A percentile compares a stretch with the other conserved stretches of the same genome.
Evolutionary conservation across 1,140 invertebrate genomes (phyloP).

Genomic region (Zophobas morio): DNA sequence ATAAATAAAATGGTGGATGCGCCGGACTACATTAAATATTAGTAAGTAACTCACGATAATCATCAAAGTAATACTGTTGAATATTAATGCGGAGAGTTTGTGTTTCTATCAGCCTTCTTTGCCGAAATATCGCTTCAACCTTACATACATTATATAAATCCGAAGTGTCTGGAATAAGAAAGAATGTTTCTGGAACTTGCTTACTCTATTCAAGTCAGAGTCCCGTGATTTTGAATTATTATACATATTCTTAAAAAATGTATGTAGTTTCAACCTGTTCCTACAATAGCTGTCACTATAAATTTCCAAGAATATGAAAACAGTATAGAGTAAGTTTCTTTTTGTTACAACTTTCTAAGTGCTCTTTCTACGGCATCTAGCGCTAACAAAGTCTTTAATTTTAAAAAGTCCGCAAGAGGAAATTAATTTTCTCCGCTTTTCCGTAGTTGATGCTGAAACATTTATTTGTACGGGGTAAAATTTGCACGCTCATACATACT

Average conservation of each 20-base stretch:
- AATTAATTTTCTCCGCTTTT: slow-evolving; percentile 10
- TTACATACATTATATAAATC: slow-evolving; percentile 40
- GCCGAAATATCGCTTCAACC: slow-evolving; percentile 7
- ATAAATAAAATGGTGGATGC: slow-evolving; percentile 2
- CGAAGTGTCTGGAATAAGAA: slow-evolving; percentile 19
- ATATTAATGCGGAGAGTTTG: slow-evolving; percentile 12
- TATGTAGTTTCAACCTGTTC: slow-evolving; percentile 32
- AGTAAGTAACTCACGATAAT: not conserved
- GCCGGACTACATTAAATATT: slow-evolving; percentile 7
- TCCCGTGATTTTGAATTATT: slow-evolving; percentile 39
- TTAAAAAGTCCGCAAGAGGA: slow-evolving; percentile 22
- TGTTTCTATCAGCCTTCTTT: not conserved
- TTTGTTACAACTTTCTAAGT: not conserved
- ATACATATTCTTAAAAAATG: slow-evolving; percentile 24
- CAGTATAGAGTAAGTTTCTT: not conserved
- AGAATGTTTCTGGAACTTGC: not conserved
- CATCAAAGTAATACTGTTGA: not conserved
- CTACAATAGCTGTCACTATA: slow-evolving; percentile 26
- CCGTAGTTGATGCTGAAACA: too few relatives aligned
- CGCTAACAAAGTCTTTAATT: slow-evolving; percentile 17
- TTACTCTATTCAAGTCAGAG: slow-evolving; percentile 12
- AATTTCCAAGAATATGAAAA: slow-evolving; percentile 23
- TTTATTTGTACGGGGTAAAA: too few relatives aligned
- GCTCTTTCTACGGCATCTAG: not conserved
- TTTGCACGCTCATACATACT: too few relatives aligned